These are phyloP conservation scores for Thermophis baileyi DNA, from an alignment of 2,113 vertebrate genomes.

Conservation along the genomic window DNA sequence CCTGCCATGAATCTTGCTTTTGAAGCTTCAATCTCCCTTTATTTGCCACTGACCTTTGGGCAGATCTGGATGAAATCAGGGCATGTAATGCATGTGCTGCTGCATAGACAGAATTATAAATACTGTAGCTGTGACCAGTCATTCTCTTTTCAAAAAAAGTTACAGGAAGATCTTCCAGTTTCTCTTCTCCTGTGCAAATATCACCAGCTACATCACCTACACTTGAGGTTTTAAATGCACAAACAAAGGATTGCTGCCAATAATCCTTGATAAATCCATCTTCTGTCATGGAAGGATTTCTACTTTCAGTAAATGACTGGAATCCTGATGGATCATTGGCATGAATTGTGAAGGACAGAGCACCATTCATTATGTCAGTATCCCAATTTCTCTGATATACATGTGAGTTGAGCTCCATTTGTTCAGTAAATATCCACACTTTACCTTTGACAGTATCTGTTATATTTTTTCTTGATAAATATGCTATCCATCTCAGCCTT, in stretches of 20 bases:
- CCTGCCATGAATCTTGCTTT: not conserved
- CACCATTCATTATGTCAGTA: not conserved
- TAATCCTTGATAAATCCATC: constrained; percentile 7
- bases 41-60: too few relatives aligned
- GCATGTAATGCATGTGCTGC: not conserved
- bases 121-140: constrained; percentile 4
- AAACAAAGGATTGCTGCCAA: not conserved
- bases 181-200: not conserved
- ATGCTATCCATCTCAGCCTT: not conserved
- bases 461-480: not conserved
- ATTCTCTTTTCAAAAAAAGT: not conserved
- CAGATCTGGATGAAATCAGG: not conserved
- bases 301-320: not conserved
- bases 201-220: not conserved
- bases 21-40: not conserved
- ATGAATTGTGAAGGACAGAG: not conserved
- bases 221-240: not conserved
- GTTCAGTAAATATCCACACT: constrained; percentile 2
- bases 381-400: not conserved
- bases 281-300: not conserved
- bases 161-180: not conserved
- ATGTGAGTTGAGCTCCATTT: not conserved
- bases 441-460: not conserved
- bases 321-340: not conserved
- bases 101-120: constrained; percentile 11